Evolutionary conservation across 2,113 vertebrate species (phyloP).

Genomic region (Alligator mississippiensis): DNA sequence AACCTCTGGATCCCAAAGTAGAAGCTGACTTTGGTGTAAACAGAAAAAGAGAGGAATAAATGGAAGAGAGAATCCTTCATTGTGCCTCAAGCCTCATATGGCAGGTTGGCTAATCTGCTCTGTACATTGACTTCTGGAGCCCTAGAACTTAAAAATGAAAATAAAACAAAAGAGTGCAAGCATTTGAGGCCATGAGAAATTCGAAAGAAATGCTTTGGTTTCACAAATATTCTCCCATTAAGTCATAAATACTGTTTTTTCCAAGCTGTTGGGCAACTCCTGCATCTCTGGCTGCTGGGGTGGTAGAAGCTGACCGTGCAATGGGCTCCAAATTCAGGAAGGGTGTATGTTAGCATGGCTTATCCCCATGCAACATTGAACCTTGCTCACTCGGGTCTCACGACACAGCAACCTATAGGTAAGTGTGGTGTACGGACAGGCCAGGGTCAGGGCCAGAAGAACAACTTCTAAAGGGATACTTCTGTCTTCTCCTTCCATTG

Average conservation of each 20-base stretch:
- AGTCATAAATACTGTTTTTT: slow-evolving; percentile 18
- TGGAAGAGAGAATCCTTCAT: not conserved
- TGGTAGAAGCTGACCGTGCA: not conserved
- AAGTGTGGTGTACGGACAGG: not conserved
- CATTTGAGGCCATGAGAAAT: not conserved
- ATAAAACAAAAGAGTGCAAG: slow-evolving; percentile 58
- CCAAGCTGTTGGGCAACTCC: not conserved
- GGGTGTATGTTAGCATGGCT: no score
- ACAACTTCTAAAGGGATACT: rapidly evolving
- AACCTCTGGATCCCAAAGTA: not conserved
- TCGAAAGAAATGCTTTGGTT: not conserved
- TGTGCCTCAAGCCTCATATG: not conserved
- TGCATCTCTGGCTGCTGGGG: not conserved
- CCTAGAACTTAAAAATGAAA: slow-evolving; percentile 51
- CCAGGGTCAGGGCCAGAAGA: no score
- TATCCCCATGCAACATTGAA: not conserved
- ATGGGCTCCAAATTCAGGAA: not conserved
- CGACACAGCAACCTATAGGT: not conserved
- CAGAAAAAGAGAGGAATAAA: not conserved
- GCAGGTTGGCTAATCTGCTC: not conserved
- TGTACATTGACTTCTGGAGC: not conserved
- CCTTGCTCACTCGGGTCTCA: not conserved
- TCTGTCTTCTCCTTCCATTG: rapidly evolving
- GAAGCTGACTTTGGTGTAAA: not conserved
- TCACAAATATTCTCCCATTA: slow-evolving; percentile 13